phyloP scores from a whole-genome alignment of 2,113 vertebrate genomes.

The Marmota flaviventris region DNA sequence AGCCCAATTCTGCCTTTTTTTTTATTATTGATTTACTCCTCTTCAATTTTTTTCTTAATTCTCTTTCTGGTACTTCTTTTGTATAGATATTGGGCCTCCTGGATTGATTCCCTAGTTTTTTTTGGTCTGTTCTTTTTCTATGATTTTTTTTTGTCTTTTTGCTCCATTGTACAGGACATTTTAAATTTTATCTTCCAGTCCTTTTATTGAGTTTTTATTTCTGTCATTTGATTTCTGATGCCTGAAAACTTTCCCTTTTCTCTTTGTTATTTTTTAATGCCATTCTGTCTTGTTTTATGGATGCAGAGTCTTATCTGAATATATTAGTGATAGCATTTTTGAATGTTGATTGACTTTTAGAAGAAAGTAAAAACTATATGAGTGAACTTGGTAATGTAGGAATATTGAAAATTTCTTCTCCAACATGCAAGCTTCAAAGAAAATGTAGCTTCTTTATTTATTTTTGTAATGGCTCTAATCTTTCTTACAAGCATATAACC shows the following conservation, averaged over 20 bases:
- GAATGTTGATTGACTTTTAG: slow-evolving; percentile 36
- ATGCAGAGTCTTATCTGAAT: slow-evolving; percentile 15
- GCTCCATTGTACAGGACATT: not conserved
- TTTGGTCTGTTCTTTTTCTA: not conserved
- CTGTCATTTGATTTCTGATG: not conserved
- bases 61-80: not conserved
- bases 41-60: not conserved
- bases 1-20: too few relatives aligned
- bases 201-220: slow-evolving; percentile 21
- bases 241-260: not conserved
- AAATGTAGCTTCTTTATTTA: slow-evolving; percentile 17
- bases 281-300: not conserved
- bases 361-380: not conserved
- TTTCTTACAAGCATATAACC: not conserved
- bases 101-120: not conserved
- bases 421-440: not conserved
- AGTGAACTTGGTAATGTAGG: not conserved
- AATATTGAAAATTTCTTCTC: not conserved
- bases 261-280: not conserved
- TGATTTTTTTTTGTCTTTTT: slow-evolving; percentile 8
- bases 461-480: not conserved
- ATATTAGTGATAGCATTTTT: slow-evolving; percentile 21
- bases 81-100: not conserved
- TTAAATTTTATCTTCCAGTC: not conserved
- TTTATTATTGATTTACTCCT: not conserved